phyloP scores from a whole-genome alignment of 2,113 vertebrate species.

The Trinectes maculatus region DNA sequence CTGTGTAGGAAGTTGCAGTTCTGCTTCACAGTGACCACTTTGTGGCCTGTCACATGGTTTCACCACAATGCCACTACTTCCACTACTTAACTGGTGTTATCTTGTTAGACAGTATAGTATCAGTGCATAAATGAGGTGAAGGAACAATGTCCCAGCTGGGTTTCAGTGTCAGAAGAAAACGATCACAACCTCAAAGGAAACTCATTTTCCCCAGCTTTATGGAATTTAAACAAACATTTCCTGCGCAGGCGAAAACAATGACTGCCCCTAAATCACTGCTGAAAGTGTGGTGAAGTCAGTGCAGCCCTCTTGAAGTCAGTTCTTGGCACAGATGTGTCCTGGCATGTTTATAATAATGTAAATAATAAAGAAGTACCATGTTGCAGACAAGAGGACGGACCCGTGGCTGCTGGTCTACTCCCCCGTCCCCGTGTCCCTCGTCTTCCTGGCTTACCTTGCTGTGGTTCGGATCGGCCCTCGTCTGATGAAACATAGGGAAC shows the following conservation, averaged over 20 bases:
- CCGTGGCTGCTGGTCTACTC: slow-evolving; percentile 78
- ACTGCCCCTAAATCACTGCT: too few species aligned
- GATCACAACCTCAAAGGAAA: too few species aligned
- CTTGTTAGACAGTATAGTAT: slow-evolving; percentile 1
- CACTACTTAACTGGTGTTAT: slow-evolving; percentile 6
- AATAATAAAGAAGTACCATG: neutral
- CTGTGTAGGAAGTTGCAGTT: slow-evolving; percentile 24
- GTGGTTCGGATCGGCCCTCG: slow-evolving; percentile 73
- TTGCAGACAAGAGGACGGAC: slow-evolving; percentile 82
- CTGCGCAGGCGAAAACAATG: neutral
- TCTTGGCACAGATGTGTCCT: neutral
- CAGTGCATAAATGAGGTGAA: too few species aligned
- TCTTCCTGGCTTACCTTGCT: slow-evolving; percentile 74
- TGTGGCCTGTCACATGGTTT: slow-evolving; percentile 41
- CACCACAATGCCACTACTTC: neutral
- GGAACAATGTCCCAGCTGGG: too few species aligned
- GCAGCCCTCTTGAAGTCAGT: too few species aligned
- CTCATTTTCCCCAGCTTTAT: too few species aligned
- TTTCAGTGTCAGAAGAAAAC: too few species aligned
- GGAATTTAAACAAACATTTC: too few species aligned
- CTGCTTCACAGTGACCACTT: slow-evolving; percentile 44
- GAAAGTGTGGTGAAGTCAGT: too few species aligned
- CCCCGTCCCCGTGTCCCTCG: slow-evolving; percentile 64
- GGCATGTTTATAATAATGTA: neutral
- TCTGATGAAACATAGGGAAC: slow-evolving; percentile 55